phyloP scores from a whole-genome alignment of 2,797 vertebrate genomes.

The Astyanax mexicanus region DNA sequence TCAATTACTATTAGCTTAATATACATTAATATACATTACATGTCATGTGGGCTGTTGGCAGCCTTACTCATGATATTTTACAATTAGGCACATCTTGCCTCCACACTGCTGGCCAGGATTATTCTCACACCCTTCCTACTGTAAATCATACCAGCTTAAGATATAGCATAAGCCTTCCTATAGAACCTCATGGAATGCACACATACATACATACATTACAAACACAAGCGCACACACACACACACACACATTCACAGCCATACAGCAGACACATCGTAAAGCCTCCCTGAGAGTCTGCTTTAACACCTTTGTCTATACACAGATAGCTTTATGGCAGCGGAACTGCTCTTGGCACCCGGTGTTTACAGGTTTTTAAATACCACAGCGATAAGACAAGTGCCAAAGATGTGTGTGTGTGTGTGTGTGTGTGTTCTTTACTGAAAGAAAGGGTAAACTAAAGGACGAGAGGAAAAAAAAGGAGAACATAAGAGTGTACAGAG shows the following conservation, averaged over 20 bases:
- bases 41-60: too few species aligned
- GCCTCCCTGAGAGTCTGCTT: background rate
- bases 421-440: background rate
- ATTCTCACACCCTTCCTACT: too few species aligned
- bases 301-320: constrained; percentile 14
- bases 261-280: background rate
- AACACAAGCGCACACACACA: too few species aligned
- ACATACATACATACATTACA: background rate
- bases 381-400: constrained; percentile 11
- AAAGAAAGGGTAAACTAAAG: background rate
- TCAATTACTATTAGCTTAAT: too few species aligned
- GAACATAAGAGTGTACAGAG: background rate
- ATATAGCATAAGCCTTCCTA: too few species aligned
- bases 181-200: too few species aligned
- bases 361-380: constrained; percentile 43
- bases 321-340: constrained; percentile 12
- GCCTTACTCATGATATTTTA: too few species aligned
- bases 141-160: too few species aligned
- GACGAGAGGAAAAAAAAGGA: background rate
- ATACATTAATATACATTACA: too few species aligned
- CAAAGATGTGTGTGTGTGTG: constrained; percentile 7
- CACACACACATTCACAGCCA: background rate
- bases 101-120: too few species aligned
- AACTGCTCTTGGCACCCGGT: constrained; percentile 12
- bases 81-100: too few species aligned